Evolutionary conservation across 23 tunicate genomes (phyloP), one percentile per base, ranked within the genome.

Genomic region (Pegea sp.): DNA sequence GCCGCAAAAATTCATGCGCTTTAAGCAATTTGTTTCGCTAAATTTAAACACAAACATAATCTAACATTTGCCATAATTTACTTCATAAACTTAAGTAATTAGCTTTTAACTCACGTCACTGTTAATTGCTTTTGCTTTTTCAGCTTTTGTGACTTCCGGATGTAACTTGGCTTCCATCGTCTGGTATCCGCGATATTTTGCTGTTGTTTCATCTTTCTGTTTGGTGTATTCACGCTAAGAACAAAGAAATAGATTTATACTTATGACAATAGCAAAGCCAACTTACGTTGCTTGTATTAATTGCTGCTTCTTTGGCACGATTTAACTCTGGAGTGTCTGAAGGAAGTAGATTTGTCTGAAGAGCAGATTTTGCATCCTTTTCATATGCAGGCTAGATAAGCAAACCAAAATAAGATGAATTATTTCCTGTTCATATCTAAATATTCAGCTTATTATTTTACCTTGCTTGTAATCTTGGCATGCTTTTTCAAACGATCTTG

Each of bases 91-190:
- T n/a, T n/a, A n/a, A n/a, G n/a, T n/a, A n/a, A n/a, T n/a, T n/a
- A n/a, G n/a, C n/a, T n/a, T n/a, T 11, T n/a, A n/a, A 50, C 5
- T 61, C 34, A 80, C 98, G 66, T 70, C 90, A 8, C 90, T 77
- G 30, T 66, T 67, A 29, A 89, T 53, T 24, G 77, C 98, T 42
- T 90, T 90, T 20, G 69, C 98, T 61, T 77, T 67, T 26, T 77
- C 77, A 43, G 81, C 98, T 29, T 73, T 90, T 56, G 70, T 81
- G 19, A 89, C 98, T 48, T 77, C 62, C 26, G 98, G 98, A 66
- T 89, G 98, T 23, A 70, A 65, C 49, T 73, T 79, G 57, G 81
- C 72, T 56, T 89, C 98, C 98, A 89, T 89, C 31, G 80, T 73
- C 63, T 77, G 88, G 58, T 70, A 89, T 52, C 98, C 98, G 22